Percentiles rank a stretch among this genome's conserved stretches.
Evolutionary conservation across 1,140 invertebrate species (phyloP).

Genomic region (Coptotermes formosanus): DNA sequence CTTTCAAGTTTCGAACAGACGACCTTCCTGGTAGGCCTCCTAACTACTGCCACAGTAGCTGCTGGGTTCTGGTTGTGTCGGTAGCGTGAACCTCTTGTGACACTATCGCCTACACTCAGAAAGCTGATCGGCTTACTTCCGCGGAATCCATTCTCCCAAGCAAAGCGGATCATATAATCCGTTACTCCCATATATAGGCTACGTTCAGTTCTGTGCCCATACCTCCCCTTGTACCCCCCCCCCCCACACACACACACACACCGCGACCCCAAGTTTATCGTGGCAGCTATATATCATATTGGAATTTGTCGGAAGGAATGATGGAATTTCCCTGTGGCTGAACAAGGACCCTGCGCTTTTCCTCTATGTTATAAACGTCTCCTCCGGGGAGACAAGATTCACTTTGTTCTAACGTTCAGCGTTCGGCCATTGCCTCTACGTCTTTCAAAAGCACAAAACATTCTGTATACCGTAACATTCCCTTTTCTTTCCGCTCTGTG

Average conservation of each 20-base stretch:
- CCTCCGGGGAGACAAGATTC: not conserved
- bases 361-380: not conserved
- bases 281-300: conserved; percentile 19
- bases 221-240: not conserved
- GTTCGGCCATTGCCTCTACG: not conserved
- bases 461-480: not conserved
- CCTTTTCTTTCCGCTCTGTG: not conserved
- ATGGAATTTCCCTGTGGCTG: conserved; percentile 14
- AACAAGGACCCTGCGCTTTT: not conserved
- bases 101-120: not conserved
- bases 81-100: not conserved
- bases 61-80: not conserved
- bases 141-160: not conserved
- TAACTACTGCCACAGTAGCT: too few relatives aligned
- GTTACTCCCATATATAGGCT: not conserved
- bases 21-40: too few relatives aligned
- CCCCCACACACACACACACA: too few relatives aligned
- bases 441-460: not conserved
- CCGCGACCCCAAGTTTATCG: not conserved
- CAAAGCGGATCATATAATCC: not conserved
- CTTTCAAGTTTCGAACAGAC: too few relatives aligned
- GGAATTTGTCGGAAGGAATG: conserved; percentile 10
- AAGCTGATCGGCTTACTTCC: not conserved
- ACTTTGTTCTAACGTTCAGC: not conserved
- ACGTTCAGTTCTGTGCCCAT: not conserved